These are phyloP conservation scores for Hydropsyche betteni DNA, from an alignment of 2,888 invertebrate species.

Conservation along the genomic window DNA sequence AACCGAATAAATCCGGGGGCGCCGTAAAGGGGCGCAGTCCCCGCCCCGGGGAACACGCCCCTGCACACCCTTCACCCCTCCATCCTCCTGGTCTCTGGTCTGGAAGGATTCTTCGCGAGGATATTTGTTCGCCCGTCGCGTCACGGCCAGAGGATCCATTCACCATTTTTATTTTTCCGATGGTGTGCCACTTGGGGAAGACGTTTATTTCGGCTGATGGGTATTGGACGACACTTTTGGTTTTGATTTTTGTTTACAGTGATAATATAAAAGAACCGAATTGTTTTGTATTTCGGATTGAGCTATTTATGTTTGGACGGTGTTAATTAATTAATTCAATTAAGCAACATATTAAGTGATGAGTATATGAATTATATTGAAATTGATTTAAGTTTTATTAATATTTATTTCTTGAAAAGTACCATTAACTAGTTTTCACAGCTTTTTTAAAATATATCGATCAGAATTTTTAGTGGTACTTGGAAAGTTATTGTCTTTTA, in stretches of 20 bases:
- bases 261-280: no score
- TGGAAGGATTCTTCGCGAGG: slow-evolving; percentile 5
- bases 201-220: slow-evolving; percentile 32
- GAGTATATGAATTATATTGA: no score
- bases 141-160: slow-evolving; percentile 37
- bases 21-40: slow-evolving; percentile 19
- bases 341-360: no score
- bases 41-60: not conserved
- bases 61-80: not conserved
- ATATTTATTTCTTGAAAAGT: no score
- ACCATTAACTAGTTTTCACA: no score
- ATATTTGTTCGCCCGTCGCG: slow-evolving; percentile 3
- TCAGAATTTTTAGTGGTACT: no score
- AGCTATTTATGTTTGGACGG: no score
- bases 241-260: not conserved
- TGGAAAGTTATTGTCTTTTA: no score
- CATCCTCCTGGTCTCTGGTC: no score
- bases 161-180: slow-evolving; percentile 41
- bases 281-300: not conserved
- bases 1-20: slow-evolving; percentile 38
- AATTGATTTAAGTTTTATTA: no score
- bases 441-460: no score
- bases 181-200: slow-evolving; percentile 10
- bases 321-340: no score
- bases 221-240: not conserved